Conservation (phyloP, 1,140 invertebrate species). For the Pemphigus obesinymphae region DNA sequence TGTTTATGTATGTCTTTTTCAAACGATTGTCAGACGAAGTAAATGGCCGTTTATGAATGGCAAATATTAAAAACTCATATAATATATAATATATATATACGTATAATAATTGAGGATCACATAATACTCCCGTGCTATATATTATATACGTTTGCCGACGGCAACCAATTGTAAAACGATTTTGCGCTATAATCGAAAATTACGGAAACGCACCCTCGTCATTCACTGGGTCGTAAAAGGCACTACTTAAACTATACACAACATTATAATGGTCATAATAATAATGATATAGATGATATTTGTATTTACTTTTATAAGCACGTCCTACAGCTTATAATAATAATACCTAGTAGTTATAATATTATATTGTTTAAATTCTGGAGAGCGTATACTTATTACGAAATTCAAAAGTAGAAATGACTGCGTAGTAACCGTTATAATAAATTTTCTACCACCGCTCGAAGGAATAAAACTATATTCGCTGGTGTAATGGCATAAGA, state of each 20-base stretch:
- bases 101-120: too few relatives aligned
- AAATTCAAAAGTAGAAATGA: not conserved
- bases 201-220: not conserved
- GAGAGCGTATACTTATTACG: not conserved
- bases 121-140: not conserved
- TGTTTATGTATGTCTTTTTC: too few relatives aligned
- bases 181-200: not conserved
- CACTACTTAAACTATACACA: not conserved
- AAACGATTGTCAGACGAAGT: too few relatives aligned
- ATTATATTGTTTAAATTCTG: not conserved
- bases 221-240: not conserved
- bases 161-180: not conserved
- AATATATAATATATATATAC: too few relatives aligned
- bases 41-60: too few relatives aligned
- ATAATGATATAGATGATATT: too few relatives aligned
- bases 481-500: not conserved
- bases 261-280: not conserved
- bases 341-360: too few relatives aligned
- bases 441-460: not conserved
- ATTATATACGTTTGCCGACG: not conserved
- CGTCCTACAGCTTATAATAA: not conserved
- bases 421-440: not conserved
- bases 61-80: too few relatives aligned
- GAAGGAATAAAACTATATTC: not conserved
- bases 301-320: not conserved